phyloP scores from a whole-genome alignment of 1,140 invertebrate genomes.

The Drosophila guanche region DNA sequence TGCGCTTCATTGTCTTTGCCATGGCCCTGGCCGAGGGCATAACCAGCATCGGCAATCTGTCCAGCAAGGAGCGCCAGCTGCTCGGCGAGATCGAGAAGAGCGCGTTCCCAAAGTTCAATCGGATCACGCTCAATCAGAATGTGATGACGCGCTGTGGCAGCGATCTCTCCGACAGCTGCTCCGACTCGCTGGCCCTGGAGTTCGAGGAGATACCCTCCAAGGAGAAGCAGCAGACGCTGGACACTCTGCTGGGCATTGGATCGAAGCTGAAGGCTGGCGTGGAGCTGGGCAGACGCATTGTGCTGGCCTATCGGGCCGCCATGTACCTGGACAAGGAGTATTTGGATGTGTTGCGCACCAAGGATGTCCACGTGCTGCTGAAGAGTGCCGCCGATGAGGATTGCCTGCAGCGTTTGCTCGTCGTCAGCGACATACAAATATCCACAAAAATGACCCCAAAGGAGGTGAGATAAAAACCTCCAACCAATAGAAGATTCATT shows the following conservation, averaged over 20 bases:
- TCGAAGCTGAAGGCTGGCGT: constrained; percentile 84
- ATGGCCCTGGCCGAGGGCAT: constrained; percentile 84
- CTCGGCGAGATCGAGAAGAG: constrained; percentile 74
- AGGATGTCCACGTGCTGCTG: constrained; percentile 85
- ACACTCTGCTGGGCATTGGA: constrained; percentile 77
- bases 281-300: constrained; percentile 84
- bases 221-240: constrained; percentile 76
- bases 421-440: constrained; percentile 85
- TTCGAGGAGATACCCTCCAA: constrained; percentile 81
- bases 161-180: constrained; percentile 71
- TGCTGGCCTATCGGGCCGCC: constrained; percentile 85
- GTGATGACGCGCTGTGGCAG: constrained; percentile 51
- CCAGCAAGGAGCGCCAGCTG: constrained; percentile 71
- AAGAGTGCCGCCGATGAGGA: constrained; percentile 85
- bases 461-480: too few relatives aligned
- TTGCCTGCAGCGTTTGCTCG: constrained; percentile 85
- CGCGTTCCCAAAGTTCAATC: constrained; percentile 76
- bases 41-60: constrained; percentile 70
- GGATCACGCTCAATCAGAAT: constrained; percentile 69
- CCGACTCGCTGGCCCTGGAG: constrained; percentile 58
- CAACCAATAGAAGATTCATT: background rate
- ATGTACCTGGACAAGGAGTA: constrained; percentile 85
- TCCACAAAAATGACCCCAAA: constrained; percentile 84
- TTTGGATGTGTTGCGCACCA: constrained; percentile 84
- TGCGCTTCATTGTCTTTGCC: constrained; percentile 84